Evolutionary conservation across 2,797 vertebrate genomes (phyloP).

Genomic region (Microctenopoma stevenorrisi): DNA sequence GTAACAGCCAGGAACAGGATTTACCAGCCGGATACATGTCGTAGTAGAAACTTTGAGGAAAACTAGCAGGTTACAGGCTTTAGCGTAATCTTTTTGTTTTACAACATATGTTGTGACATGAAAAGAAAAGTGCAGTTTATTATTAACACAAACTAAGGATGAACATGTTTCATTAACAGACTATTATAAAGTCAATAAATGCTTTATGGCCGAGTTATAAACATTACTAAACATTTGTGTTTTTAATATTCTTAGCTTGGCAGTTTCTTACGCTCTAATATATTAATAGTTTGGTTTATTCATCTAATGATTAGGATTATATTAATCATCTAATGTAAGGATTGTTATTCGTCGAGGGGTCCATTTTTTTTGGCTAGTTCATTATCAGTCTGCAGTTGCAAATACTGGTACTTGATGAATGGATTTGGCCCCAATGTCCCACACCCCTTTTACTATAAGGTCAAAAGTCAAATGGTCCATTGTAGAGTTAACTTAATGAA

Average conservation of each 20-base stretch:
- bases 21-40: constrained; percentile 20
- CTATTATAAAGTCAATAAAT: not conserved
- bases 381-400: not conserved
- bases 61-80: not conserved
- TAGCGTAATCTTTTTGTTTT: not conserved
- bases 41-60: constrained; percentile 14
- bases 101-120: constrained; percentile 1
- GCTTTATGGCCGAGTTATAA: not conserved
- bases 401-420: not conserved
- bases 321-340: too few relatives aligned
- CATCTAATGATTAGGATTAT: too few relatives aligned
- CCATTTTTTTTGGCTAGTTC: not conserved
- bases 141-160: too few relatives aligned
- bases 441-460: not conserved
- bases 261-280: too few relatives aligned
- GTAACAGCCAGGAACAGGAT: constrained; percentile 27
- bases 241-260: too few relatives aligned
- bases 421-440: not conserved
- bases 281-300: too few relatives aligned
- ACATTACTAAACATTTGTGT: too few relatives aligned
- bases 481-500: not conserved
- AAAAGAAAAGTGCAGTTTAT: constrained; percentile 10
- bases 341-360: too few relatives aligned
- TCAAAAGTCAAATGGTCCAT: constrained; percentile 3
- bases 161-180: too few relatives aligned